phyloP scores from a whole-genome alignment of 2,888 invertebrate species.

The Coleophora flavipennella region DNA sequence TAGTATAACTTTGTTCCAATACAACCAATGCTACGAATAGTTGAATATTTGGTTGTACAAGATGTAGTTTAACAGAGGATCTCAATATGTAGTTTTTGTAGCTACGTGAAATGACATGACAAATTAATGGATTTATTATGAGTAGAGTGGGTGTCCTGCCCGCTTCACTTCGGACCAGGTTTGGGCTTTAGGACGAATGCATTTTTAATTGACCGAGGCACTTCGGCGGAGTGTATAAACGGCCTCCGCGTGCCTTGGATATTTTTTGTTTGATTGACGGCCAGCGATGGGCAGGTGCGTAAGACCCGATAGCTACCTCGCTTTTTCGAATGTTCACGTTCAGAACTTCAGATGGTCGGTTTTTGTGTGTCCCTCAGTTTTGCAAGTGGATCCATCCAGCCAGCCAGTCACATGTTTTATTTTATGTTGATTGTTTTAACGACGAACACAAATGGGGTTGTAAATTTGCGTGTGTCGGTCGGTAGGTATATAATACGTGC shows the following conservation, averaged over 20 bases:
- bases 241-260: constrained; percentile 63
- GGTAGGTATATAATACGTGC: neutral
- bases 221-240: constrained; percentile 69
- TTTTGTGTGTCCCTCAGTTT: constrained; percentile 51
- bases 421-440: constrained; percentile 42
- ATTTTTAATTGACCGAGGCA: constrained; percentile 72
- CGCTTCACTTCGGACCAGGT: constrained; percentile 57
- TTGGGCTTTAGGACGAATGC: constrained; percentile 68
- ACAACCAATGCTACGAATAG: constrained; percentile 53
- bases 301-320: constrained; percentile 63
- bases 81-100: constrained; percentile 37
- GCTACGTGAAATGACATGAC: constrained; percentile 65
- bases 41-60: constrained; percentile 11
- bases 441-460: constrained; percentile 32
- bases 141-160: constrained; percentile 57
- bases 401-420: constrained; percentile 22
- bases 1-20: constrained; percentile 55
- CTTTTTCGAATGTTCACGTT: constrained; percentile 50
- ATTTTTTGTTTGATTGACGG: constrained; percentile 72
- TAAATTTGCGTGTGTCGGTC: constrained; percentile 28
- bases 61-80: constrained; percentile 24
- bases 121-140: constrained; percentile 73
- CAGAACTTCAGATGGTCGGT: constrained; percentile 40
- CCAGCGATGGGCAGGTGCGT: constrained; percentile 70
- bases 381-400: constrained; percentile 21